Base-by-base conservation (phyloP, 2,113 vertebrate genomes). In the Falco punctatus region DNA sequence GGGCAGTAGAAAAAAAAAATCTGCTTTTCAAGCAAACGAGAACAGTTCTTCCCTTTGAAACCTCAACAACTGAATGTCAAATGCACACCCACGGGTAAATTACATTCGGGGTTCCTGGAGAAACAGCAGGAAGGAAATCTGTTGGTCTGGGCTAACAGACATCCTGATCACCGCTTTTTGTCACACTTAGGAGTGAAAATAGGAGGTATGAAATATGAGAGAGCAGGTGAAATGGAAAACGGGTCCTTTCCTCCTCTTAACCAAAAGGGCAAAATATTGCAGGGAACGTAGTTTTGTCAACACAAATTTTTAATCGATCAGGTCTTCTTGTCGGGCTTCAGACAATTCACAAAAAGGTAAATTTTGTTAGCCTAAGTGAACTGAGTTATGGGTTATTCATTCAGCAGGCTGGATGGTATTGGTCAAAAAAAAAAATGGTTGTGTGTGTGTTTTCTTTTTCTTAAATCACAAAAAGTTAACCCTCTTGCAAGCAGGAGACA, bases 111-210 rank as follows among this genome's bases (percentile, higher is more conserved):
- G 86, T 16, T 92, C 82, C 80, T 91, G 80, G 65, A 93, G 66
- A 54, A 58, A 87, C 13, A 51, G 40, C 65, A 96, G 95, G 91
- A 95, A 97, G 96, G 86, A 96, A 97, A 91, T 80, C 1, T 5
- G 91, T 91, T 0, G 3, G 61, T 72, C 49, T 92, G 92, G 84
- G 81, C 58, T 94, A 95, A 92, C 92, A 91, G 92, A 79, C 83
- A 90, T 91, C 49, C 73, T 87, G 69, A 85, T 94, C 81, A 79
- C 12, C 14, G 20, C 16, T 84, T 88, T 66, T 59, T 79, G 52
- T 71, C n/a, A 81, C 23, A 18, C 15, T 74, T 57, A 65, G 10
- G 44, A 88, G 54, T 72, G 49, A 95, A 90, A 95, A 74, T 8
- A 72, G 67, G 30, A 75, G 52, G 18, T 44, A 40, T 38, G 23